phyloP scores from a whole-genome alignment of 2,888 invertebrate genomes.

The Cosmopolites sordidus region DNA sequence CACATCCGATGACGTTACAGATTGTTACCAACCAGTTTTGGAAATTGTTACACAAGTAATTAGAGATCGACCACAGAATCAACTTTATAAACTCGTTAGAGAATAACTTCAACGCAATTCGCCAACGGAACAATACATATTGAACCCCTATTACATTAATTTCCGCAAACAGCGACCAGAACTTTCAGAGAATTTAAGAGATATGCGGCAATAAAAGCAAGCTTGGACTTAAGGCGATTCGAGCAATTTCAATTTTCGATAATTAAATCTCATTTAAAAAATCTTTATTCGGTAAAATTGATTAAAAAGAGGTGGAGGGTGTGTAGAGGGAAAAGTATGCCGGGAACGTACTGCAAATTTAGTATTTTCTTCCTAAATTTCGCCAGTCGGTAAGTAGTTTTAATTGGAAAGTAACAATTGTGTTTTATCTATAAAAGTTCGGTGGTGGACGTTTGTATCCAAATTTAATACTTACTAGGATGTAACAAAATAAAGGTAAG shows the following conservation, averaged over 20 bases:
- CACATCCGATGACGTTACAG: constrained; percentile 10
- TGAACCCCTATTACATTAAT: constrained; percentile 21
- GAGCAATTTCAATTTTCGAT: constrained; percentile 22
- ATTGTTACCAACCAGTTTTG: constrained; percentile 10
- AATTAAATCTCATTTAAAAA: constrained; percentile 15
- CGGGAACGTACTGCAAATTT: too few species aligned
- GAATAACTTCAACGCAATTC: constrained; percentile 7
- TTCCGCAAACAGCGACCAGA: constrained; percentile 8
- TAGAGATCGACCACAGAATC: constrained; percentile 16
- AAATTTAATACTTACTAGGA: too few species aligned
- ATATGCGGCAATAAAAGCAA: constrained; percentile 19
- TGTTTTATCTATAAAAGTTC: too few species aligned
- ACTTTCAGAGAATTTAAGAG: constrained; percentile 20
- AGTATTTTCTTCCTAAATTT: too few species aligned
- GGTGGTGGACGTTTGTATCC: too few species aligned
- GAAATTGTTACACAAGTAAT: constrained; percentile 20
- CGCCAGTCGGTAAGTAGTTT: too few species aligned
- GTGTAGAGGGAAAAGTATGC: too few species aligned
- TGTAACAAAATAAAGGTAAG: too few species aligned
- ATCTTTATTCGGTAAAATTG: not conserved
- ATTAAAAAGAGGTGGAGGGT: not conserved
- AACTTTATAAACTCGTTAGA: constrained; percentile 20
- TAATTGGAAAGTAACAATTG: too few species aligned
- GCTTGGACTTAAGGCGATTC: constrained; percentile 16
- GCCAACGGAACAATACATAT: constrained; percentile 16